Conservation (phyloP, 2,797 vertebrate species). For the Coreius guichenoti region DNA sequence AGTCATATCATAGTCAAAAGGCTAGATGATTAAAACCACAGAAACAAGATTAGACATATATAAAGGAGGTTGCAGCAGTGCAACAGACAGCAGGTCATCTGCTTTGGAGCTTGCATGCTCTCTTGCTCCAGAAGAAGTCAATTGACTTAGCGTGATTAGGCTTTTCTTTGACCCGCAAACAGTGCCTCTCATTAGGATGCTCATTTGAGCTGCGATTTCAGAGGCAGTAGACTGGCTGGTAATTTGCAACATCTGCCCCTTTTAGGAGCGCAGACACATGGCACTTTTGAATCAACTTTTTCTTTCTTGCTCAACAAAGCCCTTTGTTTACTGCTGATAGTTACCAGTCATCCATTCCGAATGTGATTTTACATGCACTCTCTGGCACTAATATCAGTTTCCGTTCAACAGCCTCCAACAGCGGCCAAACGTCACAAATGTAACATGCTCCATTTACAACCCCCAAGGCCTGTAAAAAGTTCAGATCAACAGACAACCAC, state of each 20-base stretch:
- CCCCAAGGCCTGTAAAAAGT: slow-evolving; percentile 41
- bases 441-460: slow-evolving; percentile 41
- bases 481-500: slow-evolving; percentile 39
- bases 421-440: slow-evolving; percentile 55
- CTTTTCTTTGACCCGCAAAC: slow-evolving; percentile 78
- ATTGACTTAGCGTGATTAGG: slow-evolving; percentile 79
- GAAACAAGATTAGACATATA: slow-evolving; percentile 47
- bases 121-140: slow-evolving; percentile 59
- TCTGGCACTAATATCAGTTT: slow-evolving; percentile 45
- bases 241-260: slow-evolving; percentile 79
- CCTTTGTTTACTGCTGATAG: slow-evolving; percentile 62
- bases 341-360: slow-evolving; percentile 62
- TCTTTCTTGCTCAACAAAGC: slow-evolving; percentile 60
- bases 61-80: slow-evolving; percentile 41
- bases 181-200: slow-evolving; percentile 78
- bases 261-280: slow-evolving; percentile 73
- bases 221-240: slow-evolving; percentile 78
- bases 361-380: slow-evolving; percentile 60
- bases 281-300: slow-evolving; percentile 68
- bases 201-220: slow-evolving; percentile 79
- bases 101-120: slow-evolving; percentile 59
- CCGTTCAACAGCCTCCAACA: slow-evolving; percentile 43
- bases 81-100: slow-evolving; percentile 68
- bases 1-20: slow-evolving; percentile 66
- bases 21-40: slow-evolving; percentile 52